A percentile compares a stretch with the other conserved stretches of the same genome.
phyloP scores from a whole-genome alignment of 2,797 vertebrate species.

The Phrynocephalus guinanensis region DNA sequence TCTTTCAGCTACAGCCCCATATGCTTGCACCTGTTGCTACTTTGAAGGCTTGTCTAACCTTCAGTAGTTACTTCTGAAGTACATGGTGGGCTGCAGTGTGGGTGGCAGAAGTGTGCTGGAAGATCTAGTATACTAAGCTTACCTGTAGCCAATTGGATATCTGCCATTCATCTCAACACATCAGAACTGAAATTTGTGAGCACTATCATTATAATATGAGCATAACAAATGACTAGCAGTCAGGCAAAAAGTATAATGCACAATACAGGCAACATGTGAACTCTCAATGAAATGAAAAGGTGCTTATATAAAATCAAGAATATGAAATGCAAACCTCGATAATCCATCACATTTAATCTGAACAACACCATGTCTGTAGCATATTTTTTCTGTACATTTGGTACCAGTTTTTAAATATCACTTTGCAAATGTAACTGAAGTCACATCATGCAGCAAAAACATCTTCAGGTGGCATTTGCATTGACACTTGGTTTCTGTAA shows the following conservation, averaged over 20 bases:
- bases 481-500: constrained; percentile 8
- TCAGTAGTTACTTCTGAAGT: background rate
- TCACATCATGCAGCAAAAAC: background rate
- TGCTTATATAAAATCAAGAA: background rate
- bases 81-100: background rate
- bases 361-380: background rate
- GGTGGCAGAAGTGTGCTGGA: background rate
- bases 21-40: background rate
- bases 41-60: background rate
- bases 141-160: background rate
- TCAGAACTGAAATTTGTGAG: constrained; percentile 1
- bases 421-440: constrained; percentile 10
- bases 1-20: background rate
- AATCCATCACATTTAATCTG: background rate
- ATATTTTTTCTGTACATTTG: background rate
- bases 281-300: background rate
- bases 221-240: constrained; percentile 2
- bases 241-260: background rate
- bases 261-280: background rate
- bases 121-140: background rate
- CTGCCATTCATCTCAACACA: constrained; percentile 1
- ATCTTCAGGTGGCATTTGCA: background rate
- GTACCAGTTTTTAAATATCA: background rate
- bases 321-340: background rate
- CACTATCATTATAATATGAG: background rate